Evolutionary conservation across 1,140 invertebrate species (phyloP), one percentile per base, ranked within the genome.

Genomic region (Drosophila ironensis): DNA sequence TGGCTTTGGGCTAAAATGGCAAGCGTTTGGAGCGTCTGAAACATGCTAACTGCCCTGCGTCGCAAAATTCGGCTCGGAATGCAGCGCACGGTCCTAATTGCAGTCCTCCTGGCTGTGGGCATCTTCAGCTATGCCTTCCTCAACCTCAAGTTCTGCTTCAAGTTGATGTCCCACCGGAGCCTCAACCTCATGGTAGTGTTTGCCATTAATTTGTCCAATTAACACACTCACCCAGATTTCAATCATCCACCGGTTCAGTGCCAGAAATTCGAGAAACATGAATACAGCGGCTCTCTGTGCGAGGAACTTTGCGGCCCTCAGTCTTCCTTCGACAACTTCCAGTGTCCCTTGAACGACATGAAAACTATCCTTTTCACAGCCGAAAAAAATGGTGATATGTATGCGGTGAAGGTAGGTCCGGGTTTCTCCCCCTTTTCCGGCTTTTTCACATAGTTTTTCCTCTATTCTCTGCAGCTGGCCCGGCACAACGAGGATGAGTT

Each of bases 61-160:
- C 69, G 86, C 22, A 84, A 71, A 81, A 64, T 88, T 77, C 86
- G 84, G 35, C 42, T 84, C 14, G 76, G 80, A 54, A 70, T 88
- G 72, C 86, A 88, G 70, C 84, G 84, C 27, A 77, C 81, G 37
- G 69, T 88, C 11, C 41, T 88, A 1, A 77, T 88, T 52, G 75
- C 86, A 33, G 72, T 88, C 45, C 69, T 88, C 51, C 69, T 87
- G 64, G 76, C 71, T 19, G 74, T 87, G 45, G 77, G 77, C 47
- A 66, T 88, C 25, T 78, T 82, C 45, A 82, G 77, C 53, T 87
- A 87, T 47, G 82, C 87, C n/a, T 88, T 89, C 20, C 70, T 88
- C 40, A 88, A 88, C 51, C 67, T 88, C 12, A 81, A 84, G 47
- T 88, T 88, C 25, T 88, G 87, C 54, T 88, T 88, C 30, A 88